These are phyloP conservation scores for Eupristina koningsbergeri DNA, from an alignment of 1,140 invertebrate genomes.

Conservation along the genomic window DNA sequence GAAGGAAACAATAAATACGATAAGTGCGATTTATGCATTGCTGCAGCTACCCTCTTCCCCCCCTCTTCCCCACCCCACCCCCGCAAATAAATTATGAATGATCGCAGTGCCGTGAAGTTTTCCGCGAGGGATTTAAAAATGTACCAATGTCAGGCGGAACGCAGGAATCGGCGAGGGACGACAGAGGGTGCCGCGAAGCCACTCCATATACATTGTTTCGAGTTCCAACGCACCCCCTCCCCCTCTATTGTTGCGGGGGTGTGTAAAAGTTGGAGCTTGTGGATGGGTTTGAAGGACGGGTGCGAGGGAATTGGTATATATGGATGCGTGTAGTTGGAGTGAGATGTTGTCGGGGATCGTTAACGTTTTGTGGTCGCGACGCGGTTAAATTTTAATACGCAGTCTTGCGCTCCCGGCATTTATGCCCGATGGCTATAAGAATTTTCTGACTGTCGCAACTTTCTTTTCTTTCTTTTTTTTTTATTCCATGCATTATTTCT, in stretches of 20 bases:
- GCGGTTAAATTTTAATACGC: constrained; percentile 60
- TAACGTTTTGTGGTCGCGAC: constrained; percentile 54
- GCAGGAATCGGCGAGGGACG: neutral
- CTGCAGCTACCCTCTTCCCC: no score
- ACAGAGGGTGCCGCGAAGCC: neutral
- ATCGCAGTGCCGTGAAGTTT: neutral
- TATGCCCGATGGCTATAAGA: neutral
- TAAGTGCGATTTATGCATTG: neutral
- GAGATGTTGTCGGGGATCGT: constrained; percentile 57
- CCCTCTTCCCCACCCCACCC: no score
- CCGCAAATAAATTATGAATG: constrained; percentile 19
- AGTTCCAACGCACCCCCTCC: neutral
- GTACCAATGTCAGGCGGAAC: neutral
- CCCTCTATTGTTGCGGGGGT: no score
- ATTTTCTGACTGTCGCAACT: neutral
- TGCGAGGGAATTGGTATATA: neutral
- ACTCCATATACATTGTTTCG: neutral
- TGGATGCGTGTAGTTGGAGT: constrained; percentile 7
- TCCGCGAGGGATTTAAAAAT: constrained; percentile 11
- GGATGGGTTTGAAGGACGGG: constrained; percentile 15
- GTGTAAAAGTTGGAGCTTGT: no score
- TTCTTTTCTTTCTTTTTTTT: no score
- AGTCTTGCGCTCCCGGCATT: constrained; percentile 2
- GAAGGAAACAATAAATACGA: constrained; percentile 12
- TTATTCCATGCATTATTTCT: neutral